Evolutionary conservation across 1,140 invertebrate species (phyloP).

Genomic region (Drosophila cardini): DNA sequence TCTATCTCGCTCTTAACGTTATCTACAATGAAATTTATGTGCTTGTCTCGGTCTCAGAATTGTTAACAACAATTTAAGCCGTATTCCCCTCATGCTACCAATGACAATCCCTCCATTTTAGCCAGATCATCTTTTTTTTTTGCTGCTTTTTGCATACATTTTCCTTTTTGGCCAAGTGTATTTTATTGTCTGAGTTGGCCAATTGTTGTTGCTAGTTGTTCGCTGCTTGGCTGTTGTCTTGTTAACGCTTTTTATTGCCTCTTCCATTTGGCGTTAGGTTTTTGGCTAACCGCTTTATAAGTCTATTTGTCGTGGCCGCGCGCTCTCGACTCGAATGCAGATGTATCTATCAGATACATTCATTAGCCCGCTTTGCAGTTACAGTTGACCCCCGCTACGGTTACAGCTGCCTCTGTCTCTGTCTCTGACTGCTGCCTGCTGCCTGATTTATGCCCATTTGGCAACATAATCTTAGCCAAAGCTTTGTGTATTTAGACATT

Average conservation of each 20-base stretch:
- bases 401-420: background rate
- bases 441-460: constrained; percentile 71
- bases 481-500: constrained; percentile 66
- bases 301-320: constrained; percentile 65
- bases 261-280: constrained; percentile 49
- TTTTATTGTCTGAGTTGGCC: constrained; percentile 71
- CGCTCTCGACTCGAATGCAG: constrained; percentile 58
- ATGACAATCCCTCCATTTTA: background rate
- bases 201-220: constrained; percentile 56
- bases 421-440: constrained; percentile 7
- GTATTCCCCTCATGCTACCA: constrained; percentile 3
- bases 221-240: constrained; percentile 60
- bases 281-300: constrained; percentile 54
- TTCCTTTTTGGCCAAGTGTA: constrained; percentile 52
- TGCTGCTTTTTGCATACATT: constrained; percentile 10
- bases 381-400: constrained; percentile 14
- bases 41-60: constrained; percentile 46
- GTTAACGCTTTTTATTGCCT: constrained; percentile 78
- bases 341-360: constrained; percentile 78
- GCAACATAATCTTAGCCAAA: constrained; percentile 55
- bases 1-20: background rate
- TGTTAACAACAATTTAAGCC: constrained; percentile 72
- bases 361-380: constrained; percentile 76
- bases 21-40: constrained; percentile 58
- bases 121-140: background rate